These are phyloP conservation scores for Lithophane semibrunnea DNA, from an alignment of 2,888 invertebrate genomes.

Conservation along the genomic window DNA sequence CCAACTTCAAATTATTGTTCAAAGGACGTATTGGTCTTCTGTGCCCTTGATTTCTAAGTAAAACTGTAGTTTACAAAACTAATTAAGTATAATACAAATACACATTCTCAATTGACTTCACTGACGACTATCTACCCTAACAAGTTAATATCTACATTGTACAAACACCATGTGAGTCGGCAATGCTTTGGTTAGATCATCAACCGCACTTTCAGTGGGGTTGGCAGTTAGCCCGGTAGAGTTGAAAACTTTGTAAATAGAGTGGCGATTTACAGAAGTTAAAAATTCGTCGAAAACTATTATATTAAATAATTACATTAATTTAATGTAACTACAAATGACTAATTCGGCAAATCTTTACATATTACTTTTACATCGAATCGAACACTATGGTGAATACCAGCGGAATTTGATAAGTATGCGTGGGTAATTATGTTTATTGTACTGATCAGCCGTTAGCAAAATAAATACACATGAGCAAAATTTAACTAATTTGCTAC, in stretches of 20 bases:
- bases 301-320: constrained; percentile 69
- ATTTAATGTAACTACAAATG: constrained; percentile 82
- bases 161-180: constrained; percentile 78
- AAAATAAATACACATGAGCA: constrained; percentile 66
- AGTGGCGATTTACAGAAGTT: constrained; percentile 78
- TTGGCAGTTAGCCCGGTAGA: constrained; percentile 74
- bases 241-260: constrained; percentile 78
- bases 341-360: constrained; percentile 88
- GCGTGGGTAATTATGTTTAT: constrained; percentile 53
- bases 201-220: constrained; percentile 72
- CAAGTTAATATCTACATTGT: constrained; percentile 83
- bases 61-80: constrained; percentile 70
- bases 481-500: constrained; percentile 62
- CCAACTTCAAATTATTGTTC: constrained; percentile 83
- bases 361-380: constrained; percentile 80
- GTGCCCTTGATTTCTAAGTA: constrained; percentile 78
- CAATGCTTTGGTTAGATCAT: constrained; percentile 67
- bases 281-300: constrained; percentile 85
- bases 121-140: constrained; percentile 83
- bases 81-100: constrained; percentile 76
- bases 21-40: constrained; percentile 85
- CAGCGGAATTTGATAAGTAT: constrained; percentile 68
- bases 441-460: constrained; percentile 64
- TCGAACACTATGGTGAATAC: constrained; percentile 85
- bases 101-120: constrained; percentile 83